A percentile compares a stretch with the other conserved stretches of the same genome.
Conservation (phyloP, 2,888 invertebrate species). For the Drosophila tanythrix region DNA sequence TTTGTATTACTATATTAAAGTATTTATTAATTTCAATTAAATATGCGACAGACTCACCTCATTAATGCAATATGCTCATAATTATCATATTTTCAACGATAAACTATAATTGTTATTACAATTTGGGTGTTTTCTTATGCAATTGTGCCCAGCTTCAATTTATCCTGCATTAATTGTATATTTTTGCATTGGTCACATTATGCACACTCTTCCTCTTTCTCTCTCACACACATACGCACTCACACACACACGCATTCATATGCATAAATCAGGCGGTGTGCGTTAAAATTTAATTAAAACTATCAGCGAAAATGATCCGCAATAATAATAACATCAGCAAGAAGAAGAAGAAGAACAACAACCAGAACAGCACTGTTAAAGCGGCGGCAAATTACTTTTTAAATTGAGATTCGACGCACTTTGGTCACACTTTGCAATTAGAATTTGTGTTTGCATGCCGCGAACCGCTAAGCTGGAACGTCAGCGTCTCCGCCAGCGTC, state of each 20-base stretch:
- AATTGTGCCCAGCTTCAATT: constrained; percentile 30
- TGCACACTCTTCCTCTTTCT: constrained; percentile 9
- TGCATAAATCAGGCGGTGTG: constrained; percentile 9
- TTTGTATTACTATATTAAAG: background rate
- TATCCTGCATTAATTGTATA: constrained; percentile 51
- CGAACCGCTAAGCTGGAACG: constrained; percentile 18
- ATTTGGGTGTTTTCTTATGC: constrained; percentile 7
- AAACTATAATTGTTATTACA: constrained; percentile 8
- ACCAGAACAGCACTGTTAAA: constrained; percentile 1
- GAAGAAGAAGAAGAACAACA: background rate
- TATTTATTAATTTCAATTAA: background rate
- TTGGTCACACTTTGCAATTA: constrained; percentile 50
- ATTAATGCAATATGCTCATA: constrained; percentile 1
- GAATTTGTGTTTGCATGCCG: constrained; percentile 25
- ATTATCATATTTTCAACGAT: constrained; percentile 2
- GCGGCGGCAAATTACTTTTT: constrained; percentile 19
- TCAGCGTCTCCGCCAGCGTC: constrained; percentile 1
- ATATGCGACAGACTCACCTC: constrained; percentile 34
- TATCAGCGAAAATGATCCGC: constrained; percentile 17
- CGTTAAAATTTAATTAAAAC: constrained; percentile 47
- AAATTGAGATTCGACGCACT: constrained; percentile 48
- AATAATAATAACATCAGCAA: constrained; percentile 1
- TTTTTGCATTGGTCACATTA: constrained; percentile 20
- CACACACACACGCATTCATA: background rate
- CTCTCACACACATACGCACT: background rate